Evolutionary conservation across 2,888 invertebrate species (phyloP), one percentile per base, ranked within the genome.

Genomic region (Linnaemya vulpina): DNA sequence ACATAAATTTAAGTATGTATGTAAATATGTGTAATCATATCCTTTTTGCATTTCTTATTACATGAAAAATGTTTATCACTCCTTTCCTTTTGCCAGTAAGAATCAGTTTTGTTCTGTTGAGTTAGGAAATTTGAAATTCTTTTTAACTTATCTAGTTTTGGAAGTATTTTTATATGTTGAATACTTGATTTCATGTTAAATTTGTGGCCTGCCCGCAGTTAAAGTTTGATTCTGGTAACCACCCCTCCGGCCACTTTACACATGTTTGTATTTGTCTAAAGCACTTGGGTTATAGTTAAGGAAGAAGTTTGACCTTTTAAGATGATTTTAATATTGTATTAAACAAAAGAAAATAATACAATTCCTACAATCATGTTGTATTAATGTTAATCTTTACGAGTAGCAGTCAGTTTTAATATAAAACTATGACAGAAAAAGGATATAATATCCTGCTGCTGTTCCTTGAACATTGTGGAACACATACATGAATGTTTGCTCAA

Each of bases 291-390:
- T 30, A 5, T 13, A 46, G 30, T 38, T 62, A n/a, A 30, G 30
- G 5, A 53, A n/a, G 35, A 51, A 30, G 55, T 43, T 71, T 71
- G 70, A 79, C 70, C 78, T 79, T 60, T 77, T 46, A 71, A 71
- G 49, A 68, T 77, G 60, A 60, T 62, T 77, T 51, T 17, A 60
- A 40, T 60, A 25, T 77, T 62, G 25, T 43, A 43, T 65, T 43
- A 51, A 11, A 20, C 30, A 51, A 8, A 30, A 43, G 38, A n/a
- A 71, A 62, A n/a, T 46, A 55, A 46, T 65, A 30, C 30, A 30
- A 68, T 67, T 30, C 15, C 30, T 30, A 30, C 30, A 30, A 30
- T 30, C 2, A 30, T 30, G 30, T 30, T 30, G 5, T 51, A 43
- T 80, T 67, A 67, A 80, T 74, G 60, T 30, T 60, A 40, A 22